These are phyloP conservation scores for Hystrix brachyura DNA, from an alignment of 2,113 vertebrate species.

Conservation along the genomic window DNA sequence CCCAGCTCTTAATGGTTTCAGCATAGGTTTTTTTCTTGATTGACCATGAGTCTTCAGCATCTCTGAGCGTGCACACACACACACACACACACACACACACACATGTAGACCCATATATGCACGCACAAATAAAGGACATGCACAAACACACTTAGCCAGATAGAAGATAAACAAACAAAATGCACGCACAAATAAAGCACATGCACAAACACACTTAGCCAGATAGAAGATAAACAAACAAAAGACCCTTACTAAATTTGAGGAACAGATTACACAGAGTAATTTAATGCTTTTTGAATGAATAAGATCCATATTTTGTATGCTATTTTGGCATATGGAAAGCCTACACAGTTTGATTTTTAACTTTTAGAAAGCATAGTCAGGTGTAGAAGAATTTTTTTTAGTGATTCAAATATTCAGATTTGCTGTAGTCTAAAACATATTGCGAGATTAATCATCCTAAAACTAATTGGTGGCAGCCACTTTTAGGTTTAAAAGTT, in stretches of 20 bases:
- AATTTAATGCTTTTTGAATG: constrained; percentile 55
- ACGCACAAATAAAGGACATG: background rate
- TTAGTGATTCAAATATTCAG: background rate
- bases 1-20: constrained; percentile 68
- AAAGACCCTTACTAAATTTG: constrained; percentile 46
- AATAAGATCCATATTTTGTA: constrained; percentile 11
- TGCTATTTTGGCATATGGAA: constrained; percentile 46
- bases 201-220: background rate
- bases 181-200: background rate
- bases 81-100: background rate
- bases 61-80: constrained; percentile 60
- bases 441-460: background rate
- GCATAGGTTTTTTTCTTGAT: constrained; percentile 71
- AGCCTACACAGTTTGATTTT: constrained; percentile 41
- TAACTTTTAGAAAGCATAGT: constrained; percentile 25
- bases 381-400: background rate
- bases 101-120: background rate
- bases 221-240: constrained; percentile 75
- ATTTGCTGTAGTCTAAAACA: background rate
- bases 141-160: background rate
- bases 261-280: constrained; percentile 39
- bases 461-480: background rate
- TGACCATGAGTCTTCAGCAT: constrained; percentile 71
- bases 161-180: too few species aligned
- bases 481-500: background rate